phyloP scores from a whole-genome alignment of 2,113 vertebrate genomes.

The Sminthopsis crassicaudata region DNA sequence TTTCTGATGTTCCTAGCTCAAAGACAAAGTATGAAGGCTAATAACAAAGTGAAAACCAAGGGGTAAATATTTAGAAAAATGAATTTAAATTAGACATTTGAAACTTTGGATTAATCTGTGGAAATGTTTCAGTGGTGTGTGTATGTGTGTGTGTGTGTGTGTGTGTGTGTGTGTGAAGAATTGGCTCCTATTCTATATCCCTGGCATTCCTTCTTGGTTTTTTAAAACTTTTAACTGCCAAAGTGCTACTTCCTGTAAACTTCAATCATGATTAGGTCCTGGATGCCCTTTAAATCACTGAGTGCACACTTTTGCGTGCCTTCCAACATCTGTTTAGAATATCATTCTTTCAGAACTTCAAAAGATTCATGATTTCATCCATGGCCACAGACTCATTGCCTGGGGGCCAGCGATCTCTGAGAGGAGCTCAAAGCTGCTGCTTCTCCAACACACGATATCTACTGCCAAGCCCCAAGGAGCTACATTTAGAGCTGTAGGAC shows the following conservation, averaged over 20 bases:
- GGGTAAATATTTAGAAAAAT: neutral
- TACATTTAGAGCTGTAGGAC: neutral
- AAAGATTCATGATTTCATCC: neutral
- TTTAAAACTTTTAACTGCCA: neutral
- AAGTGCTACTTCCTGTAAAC: neutral
- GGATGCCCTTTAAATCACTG: neutral
- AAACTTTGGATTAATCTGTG: neutral
- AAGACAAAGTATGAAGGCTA: neutral
- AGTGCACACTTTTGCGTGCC: neutral
- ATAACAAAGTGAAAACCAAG: neutral
- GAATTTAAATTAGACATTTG: neutral
- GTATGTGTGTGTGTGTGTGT: neutral
- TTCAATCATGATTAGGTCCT: neutral
- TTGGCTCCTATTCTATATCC: neutral
- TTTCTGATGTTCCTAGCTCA: neutral
- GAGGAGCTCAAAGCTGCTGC: neutral
- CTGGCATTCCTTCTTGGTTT: neutral
- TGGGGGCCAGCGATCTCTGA: neutral
- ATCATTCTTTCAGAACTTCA: neutral
- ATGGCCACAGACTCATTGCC: neutral
- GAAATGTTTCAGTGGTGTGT: neutral
- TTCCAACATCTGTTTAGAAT: constrained; percentile 1
- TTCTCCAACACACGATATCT: neutral
- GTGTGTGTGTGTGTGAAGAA: neutral
- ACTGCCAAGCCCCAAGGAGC: neutral